A percentile compares a stretch with the other conserved stretches of the same genome.
Conservation (phyloP, 2,113 vertebrate genomes). For the Hystrix brachyura region DNA sequence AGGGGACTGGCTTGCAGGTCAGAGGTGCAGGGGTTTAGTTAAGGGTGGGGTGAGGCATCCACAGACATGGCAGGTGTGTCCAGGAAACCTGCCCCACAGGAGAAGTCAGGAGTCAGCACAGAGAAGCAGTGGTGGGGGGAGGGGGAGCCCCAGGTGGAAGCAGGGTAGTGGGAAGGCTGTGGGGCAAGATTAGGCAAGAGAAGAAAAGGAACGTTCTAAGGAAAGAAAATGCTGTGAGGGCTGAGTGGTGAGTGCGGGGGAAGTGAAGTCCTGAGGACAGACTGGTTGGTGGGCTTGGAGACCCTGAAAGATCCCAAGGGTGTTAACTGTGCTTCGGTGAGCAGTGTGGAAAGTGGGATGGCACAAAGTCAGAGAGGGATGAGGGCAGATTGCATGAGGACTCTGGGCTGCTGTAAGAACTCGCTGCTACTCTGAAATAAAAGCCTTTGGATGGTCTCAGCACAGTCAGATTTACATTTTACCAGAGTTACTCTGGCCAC, state of each 20-base stretch:
- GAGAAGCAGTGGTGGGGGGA: neutral
- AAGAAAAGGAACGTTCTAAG: neutral
- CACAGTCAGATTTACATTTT: neutral
- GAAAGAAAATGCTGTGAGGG: neutral
- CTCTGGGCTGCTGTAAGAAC: neutral
- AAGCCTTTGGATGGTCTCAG: neutral
- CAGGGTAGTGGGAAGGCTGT: neutral
- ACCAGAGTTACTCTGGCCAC: neutral
- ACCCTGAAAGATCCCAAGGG: neutral
- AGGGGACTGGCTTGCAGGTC: neutral
- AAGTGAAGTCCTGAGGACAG: neutral
- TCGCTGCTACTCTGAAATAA: neutral
- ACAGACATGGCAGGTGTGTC: neutral
- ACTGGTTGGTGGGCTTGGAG: neutral
- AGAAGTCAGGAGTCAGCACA: too few species aligned
- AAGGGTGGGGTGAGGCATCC: neutral
- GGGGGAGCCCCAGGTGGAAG: neutral
- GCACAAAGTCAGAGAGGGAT: neutral
- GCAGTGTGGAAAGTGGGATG: neutral
- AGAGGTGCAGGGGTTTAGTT: neutral
- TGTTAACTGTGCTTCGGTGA: fast-evolving
- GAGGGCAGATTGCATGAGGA: fast-evolving
- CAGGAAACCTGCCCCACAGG: neutral
- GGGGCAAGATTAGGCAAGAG: neutral
- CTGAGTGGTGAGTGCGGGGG: neutral